A percentile compares a stretch with the other conserved stretches of the same genome.
These are phyloP conservation scores for Noctua fimbriata DNA, from an alignment of 2,888 invertebrate species.

Conservation along the genomic window DNA sequence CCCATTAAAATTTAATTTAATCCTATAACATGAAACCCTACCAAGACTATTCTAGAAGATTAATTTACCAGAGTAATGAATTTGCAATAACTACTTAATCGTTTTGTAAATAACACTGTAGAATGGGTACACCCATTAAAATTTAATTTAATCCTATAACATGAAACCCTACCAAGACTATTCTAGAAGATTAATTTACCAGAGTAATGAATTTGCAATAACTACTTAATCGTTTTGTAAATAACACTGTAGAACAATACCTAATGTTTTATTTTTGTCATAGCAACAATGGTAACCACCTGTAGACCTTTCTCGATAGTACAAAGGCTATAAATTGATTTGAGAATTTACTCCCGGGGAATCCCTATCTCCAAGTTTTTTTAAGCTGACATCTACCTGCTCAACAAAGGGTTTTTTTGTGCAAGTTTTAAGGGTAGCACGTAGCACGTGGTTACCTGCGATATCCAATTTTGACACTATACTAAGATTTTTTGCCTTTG, in stretches of 20 bases:
- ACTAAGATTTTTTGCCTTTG: slow-evolving; percentile 29
- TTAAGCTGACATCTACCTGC: slow-evolving; percentile 50
- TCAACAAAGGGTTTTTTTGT: slow-evolving; percentile 57
- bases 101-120: not conserved
- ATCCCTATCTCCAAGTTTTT: slow-evolving; percentile 36
- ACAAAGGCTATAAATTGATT: slow-evolving; percentile 42
- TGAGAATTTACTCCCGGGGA: slow-evolving; percentile 39
- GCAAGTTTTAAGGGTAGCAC: slow-evolving; percentile 30
- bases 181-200: not conserved
- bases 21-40: not conserved
- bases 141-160: not conserved
- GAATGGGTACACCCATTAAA: not conserved
- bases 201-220: not conserved
- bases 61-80: not conserved
- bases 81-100: not conserved
- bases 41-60: not conserved
- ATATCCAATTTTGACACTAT: slow-evolving; percentile 10
- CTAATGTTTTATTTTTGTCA: not conserved
- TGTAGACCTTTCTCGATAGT: not conserved
- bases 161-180: not conserved
- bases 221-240: not conserved
- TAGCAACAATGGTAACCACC: not conserved
- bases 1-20: not conserved
- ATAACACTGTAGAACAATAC: not conserved
- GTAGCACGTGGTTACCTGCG: slow-evolving; percentile 51